Conservation (phyloP, 2,888 invertebrate species). For the Himalopsyche japonica region DNA sequence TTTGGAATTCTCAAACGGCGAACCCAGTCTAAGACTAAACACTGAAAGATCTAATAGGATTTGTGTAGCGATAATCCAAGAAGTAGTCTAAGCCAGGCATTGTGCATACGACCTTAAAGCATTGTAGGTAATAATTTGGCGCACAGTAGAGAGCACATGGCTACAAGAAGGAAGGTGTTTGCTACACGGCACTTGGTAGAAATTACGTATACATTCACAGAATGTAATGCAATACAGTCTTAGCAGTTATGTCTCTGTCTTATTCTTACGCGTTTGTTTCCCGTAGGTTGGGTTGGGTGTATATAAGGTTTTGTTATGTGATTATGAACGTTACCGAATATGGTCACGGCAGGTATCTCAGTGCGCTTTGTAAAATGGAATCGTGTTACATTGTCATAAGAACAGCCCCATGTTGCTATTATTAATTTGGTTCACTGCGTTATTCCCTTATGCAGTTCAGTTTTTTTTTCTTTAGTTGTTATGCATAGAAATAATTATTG, state of each 20-base stretch:
- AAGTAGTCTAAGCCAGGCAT: constrained; percentile 24
- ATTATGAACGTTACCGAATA: not conserved
- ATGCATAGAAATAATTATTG: not conserved
- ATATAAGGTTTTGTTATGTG: not conserved
- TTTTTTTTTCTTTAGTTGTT: not conserved
- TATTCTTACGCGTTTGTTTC: not conserved
- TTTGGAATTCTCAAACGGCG: constrained; percentile 29
- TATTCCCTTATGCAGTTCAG: not conserved
- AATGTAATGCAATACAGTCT: not conserved
- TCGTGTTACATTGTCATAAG: not conserved
- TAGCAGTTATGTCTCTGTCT: not conserved
- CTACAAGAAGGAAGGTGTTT: constrained; percentile 30
- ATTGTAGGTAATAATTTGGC: constrained; percentile 37
- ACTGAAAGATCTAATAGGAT: constrained; percentile 22
- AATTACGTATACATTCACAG: not conserved
- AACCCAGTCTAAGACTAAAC: constrained; percentile 28
- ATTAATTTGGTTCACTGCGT: not conserved
- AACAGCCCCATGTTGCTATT: not conserved
- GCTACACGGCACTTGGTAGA: constrained; percentile 13
- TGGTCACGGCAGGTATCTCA: not conserved
- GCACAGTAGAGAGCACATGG: constrained; percentile 30
- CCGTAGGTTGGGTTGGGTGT: not conserved
- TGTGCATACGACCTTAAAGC: constrained; percentile 30
- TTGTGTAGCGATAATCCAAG: constrained; percentile 31
- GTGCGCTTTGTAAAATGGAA: not conserved